Percentiles rank a stretch among this genome's conserved stretches.
Evolutionary conservation across 2,888 invertebrate genomes (phyloP).

Genomic region (Empis livida): DNA sequence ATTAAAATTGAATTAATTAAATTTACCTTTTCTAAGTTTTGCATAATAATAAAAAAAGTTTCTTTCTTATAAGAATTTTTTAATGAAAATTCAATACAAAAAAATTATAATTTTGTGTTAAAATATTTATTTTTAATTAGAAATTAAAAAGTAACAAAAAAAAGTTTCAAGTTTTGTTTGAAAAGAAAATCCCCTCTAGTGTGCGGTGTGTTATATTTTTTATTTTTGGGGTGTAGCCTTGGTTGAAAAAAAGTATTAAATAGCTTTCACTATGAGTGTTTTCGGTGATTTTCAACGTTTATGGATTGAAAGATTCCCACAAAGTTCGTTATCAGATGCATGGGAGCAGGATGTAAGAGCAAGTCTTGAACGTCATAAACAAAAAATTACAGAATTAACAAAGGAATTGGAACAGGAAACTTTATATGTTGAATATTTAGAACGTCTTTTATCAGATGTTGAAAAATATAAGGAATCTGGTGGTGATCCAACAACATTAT

Average conservation of each 20-base stretch:
- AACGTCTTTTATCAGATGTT: constrained; percentile 70
- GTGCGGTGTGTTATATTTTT: too few relatives aligned
- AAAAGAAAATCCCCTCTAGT: too few relatives aligned
- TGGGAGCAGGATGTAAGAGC: constrained; percentile 89
- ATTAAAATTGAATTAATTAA: too few relatives aligned
- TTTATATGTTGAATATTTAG: constrained; percentile 80
- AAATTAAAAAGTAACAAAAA: too few relatives aligned
- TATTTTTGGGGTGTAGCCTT: too few relatives aligned
- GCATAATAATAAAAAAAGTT: too few relatives aligned
- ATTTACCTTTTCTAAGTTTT: too few relatives aligned
- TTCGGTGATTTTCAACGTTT: constrained; percentile 84
- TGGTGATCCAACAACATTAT: constrained; percentile 35
- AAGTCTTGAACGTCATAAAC: constrained; percentile 78
- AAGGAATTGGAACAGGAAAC: constrained; percentile 84
- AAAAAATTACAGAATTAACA: constrained; percentile 66
- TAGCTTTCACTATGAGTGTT: constrained; percentile 52
- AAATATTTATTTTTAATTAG: too few relatives aligned
- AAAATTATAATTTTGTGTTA: too few relatives aligned
- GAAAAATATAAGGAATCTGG: constrained; percentile 59
- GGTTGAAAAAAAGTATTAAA: neutral
- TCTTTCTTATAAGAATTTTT: too few relatives aligned
- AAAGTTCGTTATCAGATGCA: constrained; percentile 78
- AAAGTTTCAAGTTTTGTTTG: too few relatives aligned
- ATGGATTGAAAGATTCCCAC: constrained; percentile 84
- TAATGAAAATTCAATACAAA: too few relatives aligned